phyloP scores from a whole-genome alignment of 2,113 vertebrate species.

The Sebastes fasciatus region DNA sequence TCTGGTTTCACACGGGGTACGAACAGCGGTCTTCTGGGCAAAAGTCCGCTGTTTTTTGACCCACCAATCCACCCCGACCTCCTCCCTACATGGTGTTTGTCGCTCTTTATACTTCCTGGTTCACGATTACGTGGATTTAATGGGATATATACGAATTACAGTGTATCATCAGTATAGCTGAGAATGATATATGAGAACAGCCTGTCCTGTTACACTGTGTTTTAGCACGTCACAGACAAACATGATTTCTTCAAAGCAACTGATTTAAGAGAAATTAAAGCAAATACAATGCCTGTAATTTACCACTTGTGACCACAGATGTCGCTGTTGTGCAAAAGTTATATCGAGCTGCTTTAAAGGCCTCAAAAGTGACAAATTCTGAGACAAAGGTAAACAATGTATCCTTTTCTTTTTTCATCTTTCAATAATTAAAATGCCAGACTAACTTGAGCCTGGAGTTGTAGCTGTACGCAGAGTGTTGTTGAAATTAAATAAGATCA shows the following conservation, averaged over 20 bases:
- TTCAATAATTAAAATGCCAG: not conserved
- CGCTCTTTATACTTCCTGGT: too few species aligned
- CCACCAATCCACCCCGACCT: too few species aligned
- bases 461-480: not conserved
- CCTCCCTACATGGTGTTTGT: too few species aligned
- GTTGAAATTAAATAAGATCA: conserved; percentile 10
- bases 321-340: not conserved
- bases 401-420: not conserved
- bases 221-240: not conserved
- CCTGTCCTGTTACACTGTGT: too few species aligned
- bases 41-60: too few species aligned
- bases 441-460: not conserved
- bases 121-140: too few species aligned
- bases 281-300: not conserved
- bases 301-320: not conserved
- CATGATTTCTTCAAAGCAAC: not conserved
- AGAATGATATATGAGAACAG: too few species aligned
- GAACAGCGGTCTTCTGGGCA: too few species aligned
- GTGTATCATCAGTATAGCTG: too few species aligned
- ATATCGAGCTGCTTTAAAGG: not conserved
- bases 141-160: too few species aligned
- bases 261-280: not conserved
- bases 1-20: too few species aligned
- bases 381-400: not conserved
- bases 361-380: not conserved